Base-by-base conservation (phyloP, 2,888 invertebrate genomes). In the Panopea generosa region DNA sequence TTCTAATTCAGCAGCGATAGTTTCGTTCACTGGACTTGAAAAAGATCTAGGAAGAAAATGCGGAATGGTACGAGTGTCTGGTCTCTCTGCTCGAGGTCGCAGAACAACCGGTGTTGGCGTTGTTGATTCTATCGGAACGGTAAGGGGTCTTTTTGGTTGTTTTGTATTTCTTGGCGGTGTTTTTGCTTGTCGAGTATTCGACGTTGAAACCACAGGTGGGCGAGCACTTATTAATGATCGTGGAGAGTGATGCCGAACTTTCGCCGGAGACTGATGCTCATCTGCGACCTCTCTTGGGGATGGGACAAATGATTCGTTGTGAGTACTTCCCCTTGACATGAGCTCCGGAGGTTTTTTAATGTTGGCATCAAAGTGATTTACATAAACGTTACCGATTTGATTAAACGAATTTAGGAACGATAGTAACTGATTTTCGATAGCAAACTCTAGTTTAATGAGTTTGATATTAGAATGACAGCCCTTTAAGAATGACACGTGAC, bases 101-200 rank as follows among this genome's bases (percentile, higher is more conserved):
- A 33, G 33, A 7, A 77, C 72, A 0, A 77, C 63, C 1, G 77
- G 77, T 3, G 77, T 72, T 11, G 77, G 77, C 14, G 68, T 63
- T 6, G 71, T 72, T 3, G 77, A 77, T 52, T 77, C 72, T 20
- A 77, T 65, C 6, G 77, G 77, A n/a, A 77, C 77, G 2, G 77
- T 77, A 43, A 72, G 57, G 16, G 77, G 77, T n/a, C 77, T 52
- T 47, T 77, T 77, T 22, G 68, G 77, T 45, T 77, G 67, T 43
- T 77, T 77, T 16, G 49, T 55, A 3, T 52, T 18, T 11, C 77
- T 60, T 6, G 72, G 77, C 1, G 63, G 68, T 4, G 70, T 56
- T 29, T 27, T 53, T n/a, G 50, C 57, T 7, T 61, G 45, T 24
- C 29, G 62, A 14, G 38, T 27, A 2, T 56, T 24, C 29, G 57